These are phyloP conservation scores for Thalassophryne amazonica DNA, from an alignment of 2,797 vertebrate species.

Conservation along the genomic window DNA sequence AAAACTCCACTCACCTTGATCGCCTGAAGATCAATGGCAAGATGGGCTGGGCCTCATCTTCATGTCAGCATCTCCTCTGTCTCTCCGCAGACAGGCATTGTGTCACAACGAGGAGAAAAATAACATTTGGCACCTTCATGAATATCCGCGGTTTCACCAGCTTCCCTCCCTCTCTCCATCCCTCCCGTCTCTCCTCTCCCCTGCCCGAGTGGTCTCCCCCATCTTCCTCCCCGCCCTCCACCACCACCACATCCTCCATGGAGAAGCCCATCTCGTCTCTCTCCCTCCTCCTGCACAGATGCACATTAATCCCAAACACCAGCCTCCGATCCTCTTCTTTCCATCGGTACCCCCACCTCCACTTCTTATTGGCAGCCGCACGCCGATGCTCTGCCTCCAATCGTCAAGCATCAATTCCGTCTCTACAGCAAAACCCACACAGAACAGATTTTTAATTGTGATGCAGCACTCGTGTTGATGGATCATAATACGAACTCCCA, in stretches of 20 bases:
- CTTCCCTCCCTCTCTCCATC: constrained; percentile 37
- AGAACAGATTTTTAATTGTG: constrained; percentile 8
- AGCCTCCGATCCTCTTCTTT: constrained; percentile 43
- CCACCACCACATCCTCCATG: constrained; percentile 37
- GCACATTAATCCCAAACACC: constrained; percentile 53
- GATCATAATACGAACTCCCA: constrained; percentile 7
- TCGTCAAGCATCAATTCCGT: constrained; percentile 22
- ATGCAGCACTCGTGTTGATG: constrained; percentile 1
- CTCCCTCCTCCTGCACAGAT: constrained; percentile 27
- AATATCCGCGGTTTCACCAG: constrained; percentile 56
- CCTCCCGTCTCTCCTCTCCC: constrained; percentile 38
- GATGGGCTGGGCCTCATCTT: constrained; percentile 47
- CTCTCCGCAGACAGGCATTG: constrained; percentile 59
- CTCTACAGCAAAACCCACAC: constrained; percentile 10
- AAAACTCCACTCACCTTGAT: constrained; percentile 73
- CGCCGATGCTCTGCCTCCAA: constrained; percentile 15
- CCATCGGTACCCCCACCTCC: constrained; percentile 18
- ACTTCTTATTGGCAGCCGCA: constrained; percentile 27
- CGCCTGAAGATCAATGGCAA: constrained; percentile 61
- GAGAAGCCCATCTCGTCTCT: constrained; percentile 59
- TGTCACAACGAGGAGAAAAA: constrained; percentile 47
- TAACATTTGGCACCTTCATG: constrained; percentile 56
- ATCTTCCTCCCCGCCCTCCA: constrained; percentile 21
- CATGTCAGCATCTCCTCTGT: constrained; percentile 17
- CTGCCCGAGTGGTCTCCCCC: constrained; percentile 67